Evolutionary conservation across 2,797 vertebrate species (phyloP), one percentile per base, ranked within the genome.

Genomic region (Hydrocynus forskahlii): DNA sequence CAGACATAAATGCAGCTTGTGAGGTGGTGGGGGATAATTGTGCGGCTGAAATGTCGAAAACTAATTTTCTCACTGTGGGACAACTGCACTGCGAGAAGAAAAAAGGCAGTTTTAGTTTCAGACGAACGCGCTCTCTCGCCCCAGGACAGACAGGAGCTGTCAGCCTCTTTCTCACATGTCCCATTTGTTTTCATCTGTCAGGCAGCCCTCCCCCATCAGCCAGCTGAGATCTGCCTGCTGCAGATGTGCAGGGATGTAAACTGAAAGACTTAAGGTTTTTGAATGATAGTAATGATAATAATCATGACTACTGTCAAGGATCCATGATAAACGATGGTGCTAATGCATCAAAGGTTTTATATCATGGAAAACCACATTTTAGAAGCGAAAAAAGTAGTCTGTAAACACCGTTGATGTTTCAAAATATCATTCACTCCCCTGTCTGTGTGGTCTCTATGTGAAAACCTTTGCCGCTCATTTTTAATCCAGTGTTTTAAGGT

Each of bases 1-100:
- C 79, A 79, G 81, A 16, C 75, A 77, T 81, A 81, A 83, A 62
- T 74, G 81, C 71, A 80, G 81, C 70, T 82, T 86, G 76, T 85
- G 67, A 85, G 87, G 75, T 85, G 76, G 81, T 85, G 66, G 69
- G 40, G 85, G 81, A 86, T 88, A 85, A 88, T 86, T 86, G 74
- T 83, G 85, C 72, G 79, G 81, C 83, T 70, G 81, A 66, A 54
- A 83, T 81, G 83, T 83, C 73, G 62, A 80, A 85, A 87, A 83
- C 79, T 81, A 75, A 80, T 85, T 86, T 86, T 88, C 76, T 79
- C 79, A 83, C 66, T 67, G 67, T 43, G 72, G 80, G 59, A 85
- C 78, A 85, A 86, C 76, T 76, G 64, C 64, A 73, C 72, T 75
- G 64, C 45, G 79, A 71, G 79, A 77, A 83, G 50, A 84, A 81